These are phyloP conservation scores for Heliothis peltigera DNA, from an alignment of 2,888 invertebrate genomes.

Conservation along the genomic window DNA sequence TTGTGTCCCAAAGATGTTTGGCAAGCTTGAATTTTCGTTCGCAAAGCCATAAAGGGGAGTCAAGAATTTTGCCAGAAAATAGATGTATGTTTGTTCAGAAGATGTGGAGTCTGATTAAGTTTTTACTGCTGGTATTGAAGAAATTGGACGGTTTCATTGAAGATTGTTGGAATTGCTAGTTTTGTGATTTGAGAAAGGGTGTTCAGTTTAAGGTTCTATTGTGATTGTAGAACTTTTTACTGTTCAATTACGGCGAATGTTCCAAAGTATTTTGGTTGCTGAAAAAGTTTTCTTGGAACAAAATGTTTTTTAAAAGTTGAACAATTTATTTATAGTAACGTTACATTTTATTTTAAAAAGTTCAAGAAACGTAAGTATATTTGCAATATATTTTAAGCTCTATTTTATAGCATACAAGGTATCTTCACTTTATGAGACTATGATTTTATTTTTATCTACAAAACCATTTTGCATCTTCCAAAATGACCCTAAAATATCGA, in stretches of 20 bases:
- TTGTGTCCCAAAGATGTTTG: constrained; percentile 55
- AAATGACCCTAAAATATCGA: constrained; percentile 16
- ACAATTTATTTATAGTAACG: too few species aligned
- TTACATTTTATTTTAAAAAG: background rate
- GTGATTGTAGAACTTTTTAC: background rate
- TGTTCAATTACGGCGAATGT: background rate
- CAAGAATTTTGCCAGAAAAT: constrained; percentile 49
- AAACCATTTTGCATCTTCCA: background rate
- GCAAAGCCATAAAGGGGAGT: constrained; percentile 43
- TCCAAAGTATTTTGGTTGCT: background rate
- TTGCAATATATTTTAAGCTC: too few species aligned
- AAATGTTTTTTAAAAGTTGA: background rate
- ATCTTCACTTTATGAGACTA: too few species aligned
- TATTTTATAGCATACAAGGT: too few species aligned
- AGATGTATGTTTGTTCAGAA: constrained; percentile 52
- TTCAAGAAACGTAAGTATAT: too few species aligned
- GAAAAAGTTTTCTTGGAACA: background rate
- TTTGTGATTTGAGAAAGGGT: constrained; percentile 22
- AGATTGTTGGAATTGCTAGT: constrained; percentile 31
- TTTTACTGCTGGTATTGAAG: constrained; percentile 51
- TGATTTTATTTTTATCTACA: constrained; percentile 1
- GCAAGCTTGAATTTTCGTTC: constrained; percentile 54
- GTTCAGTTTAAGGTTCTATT: constrained; percentile 29
- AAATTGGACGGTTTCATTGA: constrained; percentile 44
- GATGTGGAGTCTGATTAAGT: constrained; percentile 54